A percentile compares a stretch with the other conserved stretches of the same genome.
Conservation (phyloP, 2,888 invertebrate species). For the Epinotia brunnichana region DNA sequence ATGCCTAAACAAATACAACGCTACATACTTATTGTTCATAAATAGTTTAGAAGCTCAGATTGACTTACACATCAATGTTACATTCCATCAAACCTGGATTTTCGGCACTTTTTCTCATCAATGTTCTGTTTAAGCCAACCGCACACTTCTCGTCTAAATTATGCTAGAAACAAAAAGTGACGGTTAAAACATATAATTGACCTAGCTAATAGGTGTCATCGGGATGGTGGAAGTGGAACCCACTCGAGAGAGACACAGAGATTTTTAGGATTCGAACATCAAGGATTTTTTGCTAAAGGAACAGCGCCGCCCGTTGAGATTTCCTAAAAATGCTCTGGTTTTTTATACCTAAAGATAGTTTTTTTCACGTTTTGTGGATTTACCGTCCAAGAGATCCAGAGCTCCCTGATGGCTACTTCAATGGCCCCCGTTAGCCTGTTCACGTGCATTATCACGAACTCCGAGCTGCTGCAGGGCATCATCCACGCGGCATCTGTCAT, state of each 20-base stretch:
- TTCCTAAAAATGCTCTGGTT: too few species aligned
- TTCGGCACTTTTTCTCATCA: constrained; percentile 87
- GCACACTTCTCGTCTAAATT: constrained; percentile 85
- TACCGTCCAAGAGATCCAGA: constrained; percentile 79
- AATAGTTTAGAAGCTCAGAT: neutral
- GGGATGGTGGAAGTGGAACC: too few species aligned
- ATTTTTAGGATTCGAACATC: too few species aligned
- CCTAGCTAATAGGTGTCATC: too few species aligned
- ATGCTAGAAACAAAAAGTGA: constrained; percentile 62
- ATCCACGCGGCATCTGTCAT: constrained; percentile 91
- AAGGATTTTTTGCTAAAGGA: too few species aligned
- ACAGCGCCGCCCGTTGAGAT: too few species aligned
- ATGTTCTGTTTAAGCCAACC: constrained; percentile 85
- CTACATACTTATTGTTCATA: neutral
- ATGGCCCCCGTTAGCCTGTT: constrained; percentile 85
- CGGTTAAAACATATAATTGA: neutral
- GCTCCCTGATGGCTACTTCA: constrained; percentile 76
- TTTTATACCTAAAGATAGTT: too few species aligned
- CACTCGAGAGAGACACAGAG: too few species aligned
- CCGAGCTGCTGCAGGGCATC: constrained; percentile 88
- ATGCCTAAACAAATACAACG: neutral
- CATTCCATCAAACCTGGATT: constrained; percentile 88
- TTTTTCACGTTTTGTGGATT: neutral
- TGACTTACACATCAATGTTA: constrained; percentile 89
- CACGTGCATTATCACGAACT: constrained; percentile 88